Conservation (phyloP, 1,140 invertebrate species). For the Drosophila dunni region DNA sequence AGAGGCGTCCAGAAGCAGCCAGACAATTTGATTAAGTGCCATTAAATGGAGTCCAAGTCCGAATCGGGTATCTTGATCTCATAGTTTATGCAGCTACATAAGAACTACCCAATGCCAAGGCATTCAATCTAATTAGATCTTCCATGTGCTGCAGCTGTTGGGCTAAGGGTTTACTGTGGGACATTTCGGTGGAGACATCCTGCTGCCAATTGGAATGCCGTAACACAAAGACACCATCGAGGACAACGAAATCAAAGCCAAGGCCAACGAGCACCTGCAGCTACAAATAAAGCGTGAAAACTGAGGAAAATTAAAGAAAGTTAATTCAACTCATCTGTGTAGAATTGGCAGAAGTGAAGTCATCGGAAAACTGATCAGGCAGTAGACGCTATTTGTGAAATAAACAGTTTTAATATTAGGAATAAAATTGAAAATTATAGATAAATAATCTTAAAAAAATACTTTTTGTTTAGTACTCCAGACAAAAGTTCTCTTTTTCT, state of each 20-base stretch:
- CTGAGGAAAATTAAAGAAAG: background rate
- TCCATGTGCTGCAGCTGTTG: conserved; percentile 3
- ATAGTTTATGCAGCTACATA: conserved; percentile 3
- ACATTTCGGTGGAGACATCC: background rate
- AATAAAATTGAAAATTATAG: no score
- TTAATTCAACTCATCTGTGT: conserved; percentile 4
- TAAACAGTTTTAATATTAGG: background rate
- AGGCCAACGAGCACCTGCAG: conserved; percentile 30
- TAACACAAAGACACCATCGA: conserved; percentile 41
- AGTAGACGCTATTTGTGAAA: conserved; percentile 29
- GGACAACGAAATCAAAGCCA: conserved; percentile 40
- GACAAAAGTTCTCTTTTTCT: no score
- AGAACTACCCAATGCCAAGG: conserved; percentile 10
- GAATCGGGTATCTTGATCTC: background rate
- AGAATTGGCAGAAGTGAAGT: conserved; percentile 2
- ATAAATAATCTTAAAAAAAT: no score
- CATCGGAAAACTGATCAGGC: conserved; percentile 22
- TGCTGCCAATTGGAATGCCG: background rate
- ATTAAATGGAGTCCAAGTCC: conserved; percentile 33
- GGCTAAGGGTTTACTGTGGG: background rate
- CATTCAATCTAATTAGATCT: conserved; percentile 47
- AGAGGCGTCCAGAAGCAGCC: conserved; percentile 34
- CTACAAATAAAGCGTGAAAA: background rate
- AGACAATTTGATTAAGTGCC: conserved; percentile 74
- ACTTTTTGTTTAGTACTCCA: no score